Percentiles rank a stretch among this genome's conserved stretches.
Conservation (phyloP, 2,888 invertebrate species). For the Sphinx pinastri region DNA sequence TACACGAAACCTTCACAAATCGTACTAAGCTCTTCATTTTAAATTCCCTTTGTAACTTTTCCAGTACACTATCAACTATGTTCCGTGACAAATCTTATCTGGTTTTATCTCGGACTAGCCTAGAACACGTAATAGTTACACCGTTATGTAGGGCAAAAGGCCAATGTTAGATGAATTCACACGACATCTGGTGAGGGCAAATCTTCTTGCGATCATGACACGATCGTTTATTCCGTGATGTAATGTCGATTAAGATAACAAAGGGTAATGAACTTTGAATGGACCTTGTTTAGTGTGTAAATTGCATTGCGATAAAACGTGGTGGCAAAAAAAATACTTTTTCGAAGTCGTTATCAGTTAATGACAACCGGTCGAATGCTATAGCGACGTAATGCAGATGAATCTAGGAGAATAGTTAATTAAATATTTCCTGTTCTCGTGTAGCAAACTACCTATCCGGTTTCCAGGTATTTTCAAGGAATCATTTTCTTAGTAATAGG, state of each 20-base stretch:
- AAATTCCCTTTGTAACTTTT: constrained; percentile 16
- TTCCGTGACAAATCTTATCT: constrained; percentile 23
- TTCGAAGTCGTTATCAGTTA: constrained; percentile 11
- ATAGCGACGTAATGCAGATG: neutral
- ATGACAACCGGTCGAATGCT: neutral
- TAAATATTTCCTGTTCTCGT: neutral
- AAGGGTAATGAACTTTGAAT: neutral
- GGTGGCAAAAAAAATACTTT: neutral
- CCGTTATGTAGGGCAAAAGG: constrained; percentile 49
- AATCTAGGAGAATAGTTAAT: neutral
- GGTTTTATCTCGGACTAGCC: constrained; percentile 14
- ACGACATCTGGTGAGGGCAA: constrained; percentile 56
- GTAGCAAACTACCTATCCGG: neutral
- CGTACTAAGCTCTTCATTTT: constrained; percentile 22
- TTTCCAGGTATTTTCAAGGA: neutral
- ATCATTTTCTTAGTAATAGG: neutral
- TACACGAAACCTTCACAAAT: constrained; percentile 20
- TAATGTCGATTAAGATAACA: constrained; percentile 37
- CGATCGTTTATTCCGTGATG: constrained; percentile 66
- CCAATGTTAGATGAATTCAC: constrained; percentile 35
- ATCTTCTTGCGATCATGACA: constrained; percentile 72
- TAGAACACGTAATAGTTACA: constrained; percentile 35
- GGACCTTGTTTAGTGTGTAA: neutral
- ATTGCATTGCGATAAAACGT: neutral
- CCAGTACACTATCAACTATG: constrained; percentile 2